A percentile compares a stretch with the other conserved stretches of the same genome.
Conservation (phyloP, 2,797 vertebrate species). For the Chlorospingus semifuscus region DNA sequence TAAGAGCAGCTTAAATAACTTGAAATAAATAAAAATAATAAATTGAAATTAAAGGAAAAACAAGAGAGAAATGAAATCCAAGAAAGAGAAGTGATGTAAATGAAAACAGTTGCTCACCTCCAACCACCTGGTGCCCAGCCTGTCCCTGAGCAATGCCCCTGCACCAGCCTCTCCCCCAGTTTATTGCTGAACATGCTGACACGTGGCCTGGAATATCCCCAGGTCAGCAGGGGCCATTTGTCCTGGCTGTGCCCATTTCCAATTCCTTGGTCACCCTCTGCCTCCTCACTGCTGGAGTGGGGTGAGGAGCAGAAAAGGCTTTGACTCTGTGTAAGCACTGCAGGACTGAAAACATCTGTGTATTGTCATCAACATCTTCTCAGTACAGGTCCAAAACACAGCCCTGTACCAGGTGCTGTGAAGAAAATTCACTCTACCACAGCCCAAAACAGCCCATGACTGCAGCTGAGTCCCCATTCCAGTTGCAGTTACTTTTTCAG, state of each 20-base stretch:
- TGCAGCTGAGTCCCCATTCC: neutral
- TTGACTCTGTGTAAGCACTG: neutral
- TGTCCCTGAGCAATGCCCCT: neutral
- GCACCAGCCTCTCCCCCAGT: too few species aligned
- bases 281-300: rapidly evolving
- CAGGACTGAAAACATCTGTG: neutral
- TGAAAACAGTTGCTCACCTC: neutral
- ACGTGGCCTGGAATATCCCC: neutral
- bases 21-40: neutral
- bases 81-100: neutral
- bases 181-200: neutral
- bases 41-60: neutral
- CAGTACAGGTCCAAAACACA: neutral
- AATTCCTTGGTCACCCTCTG: neutral
- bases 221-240: too few species aligned
- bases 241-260: neutral
- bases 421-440: neutral
- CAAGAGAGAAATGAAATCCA: neutral
- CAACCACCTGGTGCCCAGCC: neutral
- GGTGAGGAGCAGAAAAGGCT: neutral
- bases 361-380: neutral
- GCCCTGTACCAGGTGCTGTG: neutral
- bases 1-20: neutral
- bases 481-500: neutral
- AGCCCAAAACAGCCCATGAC: neutral